These are phyloP conservation scores for Steinernema scapterisci DNA, from an alignment of 2,888 invertebrate species.

Conservation along the genomic window DNA sequence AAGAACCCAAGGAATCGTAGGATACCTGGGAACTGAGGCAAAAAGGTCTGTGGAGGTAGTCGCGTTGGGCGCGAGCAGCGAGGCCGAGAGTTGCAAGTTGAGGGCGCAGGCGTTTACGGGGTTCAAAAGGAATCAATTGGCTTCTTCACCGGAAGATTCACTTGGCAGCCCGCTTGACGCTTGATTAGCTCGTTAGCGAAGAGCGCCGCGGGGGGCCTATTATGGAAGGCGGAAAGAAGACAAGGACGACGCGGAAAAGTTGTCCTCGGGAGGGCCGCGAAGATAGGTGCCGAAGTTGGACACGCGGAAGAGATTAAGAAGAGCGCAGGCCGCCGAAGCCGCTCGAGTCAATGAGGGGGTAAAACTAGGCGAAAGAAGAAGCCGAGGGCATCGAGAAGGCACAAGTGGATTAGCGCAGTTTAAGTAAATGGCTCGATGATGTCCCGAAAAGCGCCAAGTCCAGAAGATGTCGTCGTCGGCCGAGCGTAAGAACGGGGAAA, in stretches of 20 bases:
- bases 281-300: constrained; percentile 24
- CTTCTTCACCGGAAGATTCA: constrained; percentile 32
- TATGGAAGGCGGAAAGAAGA: constrained; percentile 1
- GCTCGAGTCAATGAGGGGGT: constrained; percentile 19
- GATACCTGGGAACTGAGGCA: not conserved
- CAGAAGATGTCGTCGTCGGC: not conserved
- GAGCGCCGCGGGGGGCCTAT: constrained; percentile 28
- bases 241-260: not conserved
- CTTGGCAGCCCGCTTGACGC: constrained; percentile 25
- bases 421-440: constrained; percentile 27
- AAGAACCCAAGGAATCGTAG: not conserved
- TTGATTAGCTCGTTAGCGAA: constrained; percentile 29
- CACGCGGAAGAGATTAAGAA: constrained; percentile 29
- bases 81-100: not conserved
- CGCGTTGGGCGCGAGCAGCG: not conserved
- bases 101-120: not conserved
- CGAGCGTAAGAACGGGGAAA: not conserved
- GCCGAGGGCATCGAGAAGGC: constrained; percentile 19
- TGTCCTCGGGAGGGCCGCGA: not conserved
- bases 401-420: constrained; percentile 31
- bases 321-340: not conserved
- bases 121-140: constrained; percentile 25
- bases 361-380: constrained; percentile 13
- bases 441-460: not conserved
- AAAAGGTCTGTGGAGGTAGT: not conserved